Evolutionary conservation across 2,113 vertebrate genomes (phyloP), one percentile per base, ranked within the genome.

Genomic region (Tympanuchus pallidicinctus): DNA sequence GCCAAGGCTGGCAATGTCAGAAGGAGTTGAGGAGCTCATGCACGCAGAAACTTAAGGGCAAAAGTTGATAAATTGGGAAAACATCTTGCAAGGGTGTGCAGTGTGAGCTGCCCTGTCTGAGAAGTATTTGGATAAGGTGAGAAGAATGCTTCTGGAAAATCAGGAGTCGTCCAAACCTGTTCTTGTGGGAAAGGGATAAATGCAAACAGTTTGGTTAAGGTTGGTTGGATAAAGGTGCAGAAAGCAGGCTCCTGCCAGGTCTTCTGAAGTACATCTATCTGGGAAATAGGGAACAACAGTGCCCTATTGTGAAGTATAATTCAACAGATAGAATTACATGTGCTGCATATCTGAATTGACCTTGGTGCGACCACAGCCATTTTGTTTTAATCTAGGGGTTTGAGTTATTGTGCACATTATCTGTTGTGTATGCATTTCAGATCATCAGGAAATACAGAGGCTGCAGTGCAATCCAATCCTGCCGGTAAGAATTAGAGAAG

Each of bases 401-500:
- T 82, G 69, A 27, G 40, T 76, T 66, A 27, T 32, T 42, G 50
- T 63, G 21, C 19, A 5, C 36, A 5, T 28, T 88, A 63, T 38
- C 67, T 80, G 34, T 88, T 74, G 40, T 66, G 32, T 38, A 56
- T 80, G 60, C 14, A 11, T 59, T 95, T 85, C 36, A 40, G 40
- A 7, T 16, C 0, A 0, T 48, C 57, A 32, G 19, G n/a, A 78
- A 56, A 69, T 32, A 54, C 36, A 70, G 88, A 80, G 0, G 2
- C 1, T 2, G 27, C 0, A 0, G 16, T 82, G 63, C 59, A 91
- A 15, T 43, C 42, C 59, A 91, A 15, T 43, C 42, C 42, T 16
- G 42, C 42, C 6, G 69, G 82, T 61, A 93, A 64, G 61, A 57
- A 70, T 1, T n/a, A 92, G 71, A 89, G 92, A 45, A 80, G 32